These are phyloP conservation scores for Catharus minimus DNA, from an alignment of 2,113 vertebrate species.

Conservation along the genomic window DNA sequence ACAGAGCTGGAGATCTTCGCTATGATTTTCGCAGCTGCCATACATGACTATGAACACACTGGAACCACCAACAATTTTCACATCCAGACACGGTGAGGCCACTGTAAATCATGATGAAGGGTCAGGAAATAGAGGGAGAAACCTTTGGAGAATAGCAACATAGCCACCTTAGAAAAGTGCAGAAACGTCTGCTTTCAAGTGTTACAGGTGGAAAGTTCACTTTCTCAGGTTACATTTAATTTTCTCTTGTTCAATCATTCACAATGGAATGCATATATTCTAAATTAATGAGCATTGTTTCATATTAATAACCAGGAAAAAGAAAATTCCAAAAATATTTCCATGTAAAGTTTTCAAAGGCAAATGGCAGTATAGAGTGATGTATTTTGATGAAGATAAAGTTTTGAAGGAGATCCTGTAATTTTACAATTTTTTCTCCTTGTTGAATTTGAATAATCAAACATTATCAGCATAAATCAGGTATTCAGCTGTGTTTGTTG, in stretches of 20 bases:
- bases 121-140: not conserved
- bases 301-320: not conserved
- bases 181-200: not conserved
- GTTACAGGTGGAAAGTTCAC: not conserved
- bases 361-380: not conserved
- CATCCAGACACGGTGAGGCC: conserved; percentile 89
- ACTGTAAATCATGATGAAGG: not conserved
- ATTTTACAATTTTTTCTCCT: not conserved
- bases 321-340: not conserved
- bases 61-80: conserved; percentile 99
- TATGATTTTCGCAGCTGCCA: conserved; percentile 95
- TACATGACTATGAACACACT: conserved; percentile 97
- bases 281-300: not conserved
- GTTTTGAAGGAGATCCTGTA: not conserved
- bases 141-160: not conserved
- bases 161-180: not conserved
- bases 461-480: not conserved
- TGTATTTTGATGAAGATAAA: not conserved
- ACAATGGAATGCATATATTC: not conserved
- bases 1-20: conserved; percentile 98
- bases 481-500: not conserved
- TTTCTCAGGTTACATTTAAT: not conserved
- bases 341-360: not conserved
- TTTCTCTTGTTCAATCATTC: not conserved
- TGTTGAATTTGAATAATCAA: not conserved